Evolutionary conservation across 2,113 vertebrate species (phyloP), one percentile per base, ranked within the genome.

Genomic region (Vanacampus margaritifer): DNA sequence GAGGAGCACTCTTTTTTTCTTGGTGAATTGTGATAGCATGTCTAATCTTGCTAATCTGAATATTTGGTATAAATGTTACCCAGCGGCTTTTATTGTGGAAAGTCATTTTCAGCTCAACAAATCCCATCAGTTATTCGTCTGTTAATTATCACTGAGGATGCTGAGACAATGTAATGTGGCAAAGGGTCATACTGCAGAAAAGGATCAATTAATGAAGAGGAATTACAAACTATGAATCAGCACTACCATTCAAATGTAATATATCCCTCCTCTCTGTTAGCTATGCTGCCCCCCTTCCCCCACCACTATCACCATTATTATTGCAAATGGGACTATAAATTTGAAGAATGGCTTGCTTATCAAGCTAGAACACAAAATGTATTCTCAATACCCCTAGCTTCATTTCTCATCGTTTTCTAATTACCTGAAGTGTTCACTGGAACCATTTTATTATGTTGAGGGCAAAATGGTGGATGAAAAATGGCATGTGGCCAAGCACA

Each of bases 341-440:
- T 74, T 86, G 79, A 90, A 84, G 84, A 75, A 89, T 73, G 64
- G 28, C 70, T 81, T 80, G 80, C 86, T 83, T 88, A 85, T 87
- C 64, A 76, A 79, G 80, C 63, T 65, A 81, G 65, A 72, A 83
- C 76, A 83, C 74, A 84, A 69, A 75, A 75, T 84, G 81, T 74
- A 79, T 76, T 73, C 79, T 74, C 67, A 76, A 73, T 74, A 77
- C 73, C 72, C 46, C 75, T 67, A 54, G 68, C 77, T 82, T 84
- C 80, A 84, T 89, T 79, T 66, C 79, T 86, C 86, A 89, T 83
- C 81, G 76, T 73, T 75, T 85, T 86, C 86, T 88, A 91, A 89
- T 91, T 87, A 91, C 86, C 79, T 74, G 6, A 74, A 86, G 84
- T 87, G 89, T 88, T 88, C 82, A 79, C 84, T 82, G 85, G 64